Evolutionary conservation across 2,888 invertebrate species (phyloP).

Genomic region (Ornithoptera alexandrae): DNA sequence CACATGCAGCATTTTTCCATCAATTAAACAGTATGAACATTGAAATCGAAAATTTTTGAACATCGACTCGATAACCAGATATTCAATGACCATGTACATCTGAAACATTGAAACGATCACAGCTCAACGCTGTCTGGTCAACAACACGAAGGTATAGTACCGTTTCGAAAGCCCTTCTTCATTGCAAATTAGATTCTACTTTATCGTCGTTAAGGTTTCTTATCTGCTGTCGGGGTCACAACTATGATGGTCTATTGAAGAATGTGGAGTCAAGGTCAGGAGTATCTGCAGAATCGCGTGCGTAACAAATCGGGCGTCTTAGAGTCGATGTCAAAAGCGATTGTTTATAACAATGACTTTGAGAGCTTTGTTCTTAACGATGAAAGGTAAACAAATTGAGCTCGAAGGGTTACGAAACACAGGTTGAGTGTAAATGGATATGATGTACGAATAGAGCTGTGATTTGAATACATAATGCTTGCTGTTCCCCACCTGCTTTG

Average conservation of each 20-base stretch:
- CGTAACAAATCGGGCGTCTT: slow-evolving; percentile 24
- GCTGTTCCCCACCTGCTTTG: no score
- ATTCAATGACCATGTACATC: background rate
- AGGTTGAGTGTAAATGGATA: background rate
- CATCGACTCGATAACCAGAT: slow-evolving; percentile 10
- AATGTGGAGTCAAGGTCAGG: slow-evolving; percentile 30
- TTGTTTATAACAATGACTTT: slow-evolving; percentile 28
- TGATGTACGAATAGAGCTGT: no score
- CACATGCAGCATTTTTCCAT: slow-evolving; percentile 21
- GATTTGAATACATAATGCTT: no score
- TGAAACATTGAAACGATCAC: background rate
- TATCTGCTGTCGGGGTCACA: background rate
- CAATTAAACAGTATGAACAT: slow-evolving; percentile 11
- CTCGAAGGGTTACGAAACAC: background rate
- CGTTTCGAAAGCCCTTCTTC: background rate
- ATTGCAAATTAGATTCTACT: slow-evolving; percentile 11
- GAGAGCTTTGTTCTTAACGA: slow-evolving; percentile 17
- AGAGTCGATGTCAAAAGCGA: slow-evolving; percentile 27
- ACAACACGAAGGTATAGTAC: background rate
- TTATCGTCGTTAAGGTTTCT: background rate
- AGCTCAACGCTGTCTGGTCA: slow-evolving; percentile 11
- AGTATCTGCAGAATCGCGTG: slow-evolving; percentile 25
- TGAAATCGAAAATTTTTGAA: background rate
- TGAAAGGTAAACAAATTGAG: slow-evolving; percentile 1
- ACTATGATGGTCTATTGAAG: slow-evolving; percentile 7